These are phyloP conservation scores for Psococerastis gibbosa DNA, from an alignment of 2,888 invertebrate species.

Conservation along the genomic window DNA sequence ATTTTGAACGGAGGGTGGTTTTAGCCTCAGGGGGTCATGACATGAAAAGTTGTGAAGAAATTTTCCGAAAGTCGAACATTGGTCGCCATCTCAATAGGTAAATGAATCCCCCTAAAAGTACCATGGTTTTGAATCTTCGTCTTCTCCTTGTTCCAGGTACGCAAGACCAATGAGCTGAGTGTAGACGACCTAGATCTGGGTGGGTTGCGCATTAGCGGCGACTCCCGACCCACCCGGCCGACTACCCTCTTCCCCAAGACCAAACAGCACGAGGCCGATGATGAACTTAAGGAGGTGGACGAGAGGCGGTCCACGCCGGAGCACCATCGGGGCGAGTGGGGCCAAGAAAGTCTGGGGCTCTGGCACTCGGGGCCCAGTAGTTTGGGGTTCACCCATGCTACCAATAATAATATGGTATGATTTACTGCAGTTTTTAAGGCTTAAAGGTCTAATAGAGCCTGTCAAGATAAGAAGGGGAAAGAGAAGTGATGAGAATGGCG, in stretches of 20 bases:
- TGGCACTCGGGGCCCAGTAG: slow-evolving; percentile 13
- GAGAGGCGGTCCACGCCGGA: slow-evolving; percentile 18
- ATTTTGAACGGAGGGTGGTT: too few species aligned
- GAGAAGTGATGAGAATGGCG: too few species aligned
- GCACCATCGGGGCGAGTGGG: slow-evolving; percentile 1
- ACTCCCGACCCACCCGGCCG: slow-evolving; percentile 13
- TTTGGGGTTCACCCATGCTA: slow-evolving; percentile 6
- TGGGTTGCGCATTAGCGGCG: slow-evolving; percentile 18
- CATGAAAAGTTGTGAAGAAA: too few species aligned
- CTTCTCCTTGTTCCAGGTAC: slow-evolving; percentile 7
- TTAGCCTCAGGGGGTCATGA: too few species aligned
- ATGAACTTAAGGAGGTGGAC: slow-evolving; percentile 20
- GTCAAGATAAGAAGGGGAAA: too few species aligned
- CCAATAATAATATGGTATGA: slow-evolving; percentile 4
- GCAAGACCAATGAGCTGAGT: slow-evolving; percentile 8
- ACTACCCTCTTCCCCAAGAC: slow-evolving; percentile 1
- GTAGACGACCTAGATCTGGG: slow-evolving; percentile 18
- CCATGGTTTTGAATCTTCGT: too few species aligned
- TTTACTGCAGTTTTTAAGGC: too few species aligned
- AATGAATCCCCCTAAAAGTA: too few species aligned
- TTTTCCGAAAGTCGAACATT: too few species aligned
- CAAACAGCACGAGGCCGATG: slow-evolving; percentile 7
- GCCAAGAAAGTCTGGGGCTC: slow-evolving; percentile 8
- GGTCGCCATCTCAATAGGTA: too few species aligned
- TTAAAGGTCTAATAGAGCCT: too few species aligned